A percentile compares a stretch with the other conserved stretches of the same genome.
Evolutionary conservation across 2,113 vertebrate species (phyloP).

Genomic region (Malurus elegans): DNA sequence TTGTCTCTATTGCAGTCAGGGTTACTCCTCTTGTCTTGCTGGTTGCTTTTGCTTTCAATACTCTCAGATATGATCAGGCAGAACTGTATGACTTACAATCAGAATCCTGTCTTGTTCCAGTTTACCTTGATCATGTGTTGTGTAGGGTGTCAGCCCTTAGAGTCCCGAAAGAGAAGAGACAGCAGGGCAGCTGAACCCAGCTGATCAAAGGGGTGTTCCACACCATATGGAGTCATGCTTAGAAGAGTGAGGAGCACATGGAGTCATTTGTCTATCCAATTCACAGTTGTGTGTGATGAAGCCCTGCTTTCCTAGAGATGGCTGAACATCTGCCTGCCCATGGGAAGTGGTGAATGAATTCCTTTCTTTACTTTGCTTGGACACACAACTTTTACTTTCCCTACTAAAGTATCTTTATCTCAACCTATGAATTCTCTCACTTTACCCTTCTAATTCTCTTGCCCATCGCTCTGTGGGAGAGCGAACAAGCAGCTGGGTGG

Average conservation of each 20-base stretch:
- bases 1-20: neutral
- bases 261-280: neutral
- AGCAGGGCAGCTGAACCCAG: neutral
- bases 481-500: neutral
- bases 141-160: neutral
- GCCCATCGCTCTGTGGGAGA: neutral
- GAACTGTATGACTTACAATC: neutral
- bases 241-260: neutral
- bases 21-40: neutral
- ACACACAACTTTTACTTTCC: neutral
- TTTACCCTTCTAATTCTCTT: neutral
- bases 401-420: neutral
- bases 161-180: neutral
- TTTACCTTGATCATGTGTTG: neutral
- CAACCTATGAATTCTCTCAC: neutral
- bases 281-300: accelerated
- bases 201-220: neutral
- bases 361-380: neutral
- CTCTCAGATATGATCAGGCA: neutral
- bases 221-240: neutral
- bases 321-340: no score
- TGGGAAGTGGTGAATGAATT: neutral
- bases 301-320: neutral
- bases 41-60: neutral
- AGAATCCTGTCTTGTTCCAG: neutral